phyloP scores from a whole-genome alignment of 2,888 invertebrate genomes.

The Erannis defoliaria region DNA sequence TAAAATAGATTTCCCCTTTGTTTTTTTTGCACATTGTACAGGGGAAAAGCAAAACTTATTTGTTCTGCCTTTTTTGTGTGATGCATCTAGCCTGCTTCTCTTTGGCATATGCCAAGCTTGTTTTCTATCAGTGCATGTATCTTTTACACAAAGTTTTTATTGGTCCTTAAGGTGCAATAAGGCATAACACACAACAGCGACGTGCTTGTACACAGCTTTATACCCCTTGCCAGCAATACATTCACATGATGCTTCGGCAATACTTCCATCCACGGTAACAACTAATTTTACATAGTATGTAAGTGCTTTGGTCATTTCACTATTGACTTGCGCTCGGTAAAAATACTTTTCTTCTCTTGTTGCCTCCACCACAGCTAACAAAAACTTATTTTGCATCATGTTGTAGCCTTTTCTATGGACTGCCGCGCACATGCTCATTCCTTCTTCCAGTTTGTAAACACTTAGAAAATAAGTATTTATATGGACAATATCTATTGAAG shows the following conservation, averaged over 20 bases:
- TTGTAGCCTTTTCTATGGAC: neutral
- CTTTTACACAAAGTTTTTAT: neutral
- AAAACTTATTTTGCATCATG: neutral
- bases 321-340: neutral
- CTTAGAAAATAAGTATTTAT: neutral
- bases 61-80: neutral
- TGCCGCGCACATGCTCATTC: neutral
- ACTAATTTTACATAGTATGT: neutral
- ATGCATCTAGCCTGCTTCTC: neutral
- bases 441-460: neutral
- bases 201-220: neutral
- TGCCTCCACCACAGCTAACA: neutral
- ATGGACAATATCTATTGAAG: neutral
- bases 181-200: neutral
- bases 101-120: neutral
- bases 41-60: neutral
- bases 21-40: neutral
- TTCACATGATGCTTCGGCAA: neutral
- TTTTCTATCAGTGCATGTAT: neutral
- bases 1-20: conserved; percentile 3
- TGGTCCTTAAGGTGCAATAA: neutral
- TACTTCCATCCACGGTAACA: neutral
- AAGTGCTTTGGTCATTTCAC: conserved; percentile 1
- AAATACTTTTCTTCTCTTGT: neutral
- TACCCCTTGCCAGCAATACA: neutral